These are phyloP conservation scores for Clanis bilineata DNA, from an alignment of 2,888 invertebrate genomes.

Conservation along the genomic window DNA sequence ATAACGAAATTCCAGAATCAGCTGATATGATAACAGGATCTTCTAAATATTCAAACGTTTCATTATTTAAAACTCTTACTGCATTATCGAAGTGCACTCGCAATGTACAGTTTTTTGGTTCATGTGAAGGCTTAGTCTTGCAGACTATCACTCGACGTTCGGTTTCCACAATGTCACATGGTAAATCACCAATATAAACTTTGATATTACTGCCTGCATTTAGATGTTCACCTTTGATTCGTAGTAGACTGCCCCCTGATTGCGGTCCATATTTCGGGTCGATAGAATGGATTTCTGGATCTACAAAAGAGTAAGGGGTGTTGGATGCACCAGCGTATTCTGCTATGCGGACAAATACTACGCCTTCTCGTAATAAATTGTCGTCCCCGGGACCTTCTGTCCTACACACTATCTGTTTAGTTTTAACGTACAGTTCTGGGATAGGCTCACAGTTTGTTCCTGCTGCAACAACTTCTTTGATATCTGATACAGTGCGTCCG, in stretches of 20 bases:
- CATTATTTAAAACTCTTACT: slow-evolving; percentile 88
- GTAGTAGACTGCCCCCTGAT: slow-evolving; percentile 96
- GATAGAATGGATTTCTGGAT: slow-evolving; percentile 93
- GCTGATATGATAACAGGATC: slow-evolving; percentile 94
- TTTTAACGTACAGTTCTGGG: slow-evolving; percentile 92
- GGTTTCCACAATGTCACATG: slow-evolving; percentile 91
- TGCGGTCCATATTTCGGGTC: slow-evolving; percentile 94
- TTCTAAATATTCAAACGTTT: slow-evolving; percentile 92
- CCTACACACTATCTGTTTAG: slow-evolving; percentile 94
- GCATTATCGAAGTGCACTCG: slow-evolving; percentile 94
- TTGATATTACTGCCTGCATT: slow-evolving; percentile 97
- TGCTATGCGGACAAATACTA: slow-evolving; percentile 94
- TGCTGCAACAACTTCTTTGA: slow-evolving; percentile 95
- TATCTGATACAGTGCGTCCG: slow-evolving; percentile 95
- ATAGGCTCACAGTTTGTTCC: slow-evolving; percentile 96
- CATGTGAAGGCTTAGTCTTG: slow-evolving; percentile 89
- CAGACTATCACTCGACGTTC: slow-evolving; percentile 91
- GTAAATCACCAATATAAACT: slow-evolving; percentile 92
- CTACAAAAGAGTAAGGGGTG: slow-evolving; percentile 92
- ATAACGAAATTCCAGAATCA: slow-evolving; percentile 87
- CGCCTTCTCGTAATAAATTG: slow-evolving; percentile 87
- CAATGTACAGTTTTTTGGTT: slow-evolving; percentile 86
- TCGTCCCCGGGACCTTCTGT: slow-evolving; percentile 95
- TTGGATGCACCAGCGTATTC: slow-evolving; percentile 94
- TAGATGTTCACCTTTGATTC: slow-evolving; percentile 94